Percentiles rank a stretch among this genome's conserved stretches.
Evolutionary conservation across 2,113 vertebrate species (phyloP).

Genomic region (Tenebrosternarchus preto): DNA sequence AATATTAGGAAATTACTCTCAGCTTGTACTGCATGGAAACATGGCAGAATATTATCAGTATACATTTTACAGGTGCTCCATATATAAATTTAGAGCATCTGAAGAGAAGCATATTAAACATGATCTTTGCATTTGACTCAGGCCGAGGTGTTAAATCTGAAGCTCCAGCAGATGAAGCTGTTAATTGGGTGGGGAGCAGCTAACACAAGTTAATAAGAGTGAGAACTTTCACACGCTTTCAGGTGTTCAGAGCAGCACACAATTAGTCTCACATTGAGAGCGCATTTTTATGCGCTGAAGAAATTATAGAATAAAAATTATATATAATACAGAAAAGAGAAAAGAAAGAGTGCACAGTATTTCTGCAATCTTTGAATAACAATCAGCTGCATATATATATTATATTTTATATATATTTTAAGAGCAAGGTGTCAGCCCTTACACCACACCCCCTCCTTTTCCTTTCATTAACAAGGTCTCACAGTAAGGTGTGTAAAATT

Average conservation of each 20-base stretch:
- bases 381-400: background rate
- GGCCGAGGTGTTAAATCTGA: slow-evolving; percentile 29
- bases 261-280: slow-evolving; percentile 19
- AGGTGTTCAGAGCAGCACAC: slow-evolving; percentile 28
- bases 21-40: background rate
- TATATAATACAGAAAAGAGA: no score
- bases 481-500: slow-evolving; percentile 30
- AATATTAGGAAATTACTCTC: no score
- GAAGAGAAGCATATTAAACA: slow-evolving; percentile 26
- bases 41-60: background rate
- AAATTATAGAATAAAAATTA: slow-evolving; percentile 46
- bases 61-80: background rate
- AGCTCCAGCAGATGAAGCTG: slow-evolving; percentile 32
- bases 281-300: slow-evolving; percentile 41
- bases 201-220: slow-evolving; percentile 18
- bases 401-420: background rate
- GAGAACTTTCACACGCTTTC: slow-evolving; percentile 34
- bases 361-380: no score
- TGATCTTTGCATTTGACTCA: slow-evolving; percentile 25
- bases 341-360: no score
- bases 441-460: background rate
- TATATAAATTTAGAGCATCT: slow-evolving; percentile 1
- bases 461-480: slow-evolving; percentile 43
- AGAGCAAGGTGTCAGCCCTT: slow-evolving; percentile 25
- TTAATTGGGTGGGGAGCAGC: slow-evolving; percentile 29